Evolutionary conservation across 2,113 vertebrate genomes (phyloP), one percentile per base, ranked within the genome.

Genomic region (Leptobrachium leishanense): DNA sequence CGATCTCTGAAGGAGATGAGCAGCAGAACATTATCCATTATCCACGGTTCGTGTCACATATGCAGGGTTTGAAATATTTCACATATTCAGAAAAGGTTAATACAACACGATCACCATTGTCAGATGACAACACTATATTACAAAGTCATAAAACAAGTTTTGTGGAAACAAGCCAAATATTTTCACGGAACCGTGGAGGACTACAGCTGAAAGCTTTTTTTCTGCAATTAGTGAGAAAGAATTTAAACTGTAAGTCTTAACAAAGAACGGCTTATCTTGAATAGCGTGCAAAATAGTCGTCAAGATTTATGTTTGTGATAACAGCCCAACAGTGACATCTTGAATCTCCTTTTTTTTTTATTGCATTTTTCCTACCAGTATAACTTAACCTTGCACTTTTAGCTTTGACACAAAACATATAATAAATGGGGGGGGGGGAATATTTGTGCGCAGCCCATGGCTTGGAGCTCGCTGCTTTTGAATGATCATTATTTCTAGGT

Each of bases 91-190:
- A 86, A 83, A 86, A 84, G 77, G 75, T 85, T 83, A 90, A n/a
- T 72, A 81, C 72, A 90, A 87, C 84, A 82, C 0, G 68, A 81
- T 39, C 85, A 82, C 82, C 83, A 85, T 63, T 75, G 79, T 85
- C 86, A 86, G 82, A 72, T 88, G 83, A 90, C 68, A 85, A 79
- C 43, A 75, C 82, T 77, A 76, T 88, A 89, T 88, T 86, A 86
- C 73, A 86, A 82, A 31, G 43, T 71, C 63, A 83, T 84, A 82
- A 89, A 88, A 84, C 54, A 88, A 88, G 85, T 85, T 82, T 86
- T 75, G 70, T 88, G 79, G 78, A 85, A 89, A 90, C 41, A 54
- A 65, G 77, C 77, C 82, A 88, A 83, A 82, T 59, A 85, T 78
- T 82, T 84, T 82, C 82, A 43, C 43, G 87, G 82, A 85, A 59